Evolutionary conservation across 2,113 vertebrate genomes (phyloP), one percentile per base, ranked within the genome.

Genomic region (Dipodomys merriami): DNA sequence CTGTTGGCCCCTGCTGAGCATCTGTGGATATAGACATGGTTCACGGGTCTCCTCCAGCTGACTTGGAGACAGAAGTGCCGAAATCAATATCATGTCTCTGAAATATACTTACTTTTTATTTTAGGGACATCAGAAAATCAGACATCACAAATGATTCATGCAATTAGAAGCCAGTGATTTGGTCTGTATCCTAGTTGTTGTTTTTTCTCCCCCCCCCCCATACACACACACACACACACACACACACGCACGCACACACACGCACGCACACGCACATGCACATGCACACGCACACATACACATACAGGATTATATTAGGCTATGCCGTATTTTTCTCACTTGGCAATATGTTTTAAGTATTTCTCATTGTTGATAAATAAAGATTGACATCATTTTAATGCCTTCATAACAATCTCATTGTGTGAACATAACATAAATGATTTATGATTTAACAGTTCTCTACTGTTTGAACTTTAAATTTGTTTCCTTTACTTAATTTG

Each of bases 371-470:
- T 4, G 1, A 78, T 81, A 76, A 95, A 80, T 87, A 62, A n/a
- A 22, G 81, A 86, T 91, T 4, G 2, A 86, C 84, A 20, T 68
- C 33, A 78, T 91, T 91, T 82, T 93, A 96, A 82, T 85, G 60
- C 72, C n/a, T 88, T 82, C 64, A n/a, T 87, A 65, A 79, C 91
- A 82, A 87, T 96, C 94, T 90, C 72, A 80, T 89, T 39, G 46
- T 94, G 82, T 60, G 88, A 95, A 74, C 39, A 82, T 44, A 87
- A 67, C 72, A 90, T 93, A 90, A 78, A 90, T 96, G 93, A 96
- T 90, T 94, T 74, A 96, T 96, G 93, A 96, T 90, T 94, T 69
- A 96, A 87, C 57, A 91, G 10, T 57, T 90, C 90, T 78, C 72
- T 86, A 68, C 62, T 84, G 35, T 95, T 95, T 89, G 68, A 94